Evolutionary conservation across 2,888 invertebrate species (phyloP).

Genomic region (Microctonus aethiopoides): DNA sequence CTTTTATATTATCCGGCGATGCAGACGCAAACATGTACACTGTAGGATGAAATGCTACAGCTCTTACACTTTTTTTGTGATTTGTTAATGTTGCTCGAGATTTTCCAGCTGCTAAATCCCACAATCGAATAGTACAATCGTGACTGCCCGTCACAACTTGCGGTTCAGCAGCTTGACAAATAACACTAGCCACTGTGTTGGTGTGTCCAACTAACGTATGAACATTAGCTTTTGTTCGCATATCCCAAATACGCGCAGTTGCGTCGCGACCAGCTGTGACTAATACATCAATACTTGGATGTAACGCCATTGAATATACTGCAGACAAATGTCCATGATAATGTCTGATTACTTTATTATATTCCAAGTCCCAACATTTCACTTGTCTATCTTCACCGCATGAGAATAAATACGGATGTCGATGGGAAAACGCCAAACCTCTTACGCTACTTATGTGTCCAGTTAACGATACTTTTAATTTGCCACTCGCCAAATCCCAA

Average conservation of each 20-base stretch:
- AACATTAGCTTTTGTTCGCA: constrained; percentile 98
- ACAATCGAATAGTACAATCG: constrained; percentile 95
- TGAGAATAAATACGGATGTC: constrained; percentile 98
- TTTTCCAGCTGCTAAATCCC: constrained; percentile 97
- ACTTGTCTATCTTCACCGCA: constrained; percentile 97
- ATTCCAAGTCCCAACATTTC: constrained; percentile 99
- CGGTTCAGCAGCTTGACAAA: constrained; percentile 93
- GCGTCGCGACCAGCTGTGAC: constrained; percentile 95
- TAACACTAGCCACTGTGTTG: constrained; percentile 95
- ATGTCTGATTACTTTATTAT: constrained; percentile 97
- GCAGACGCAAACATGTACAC: constrained; percentile 96
- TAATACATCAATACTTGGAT: constrained; percentile 95
- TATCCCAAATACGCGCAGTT: constrained; percentile 98
- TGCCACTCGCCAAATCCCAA: constrained; percentile 97
- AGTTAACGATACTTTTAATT: constrained; percentile 95
- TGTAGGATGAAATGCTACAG: constrained; percentile 81
- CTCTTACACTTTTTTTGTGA: constrained; percentile 95
- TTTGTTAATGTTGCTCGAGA: constrained; percentile 95
- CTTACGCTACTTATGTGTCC: constrained; percentile 98
- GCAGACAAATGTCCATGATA: constrained; percentile 99
- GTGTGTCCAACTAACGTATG: constrained; percentile 96
- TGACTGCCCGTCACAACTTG: constrained; percentile 95
- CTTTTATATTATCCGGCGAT: constrained; percentile 98
- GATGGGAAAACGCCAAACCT: constrained; percentile 90
- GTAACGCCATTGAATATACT: constrained; percentile 91